Evolutionary conservation across 1,140 invertebrate genomes (phyloP).

Genomic region (Andrena cerasifolii): DNA sequence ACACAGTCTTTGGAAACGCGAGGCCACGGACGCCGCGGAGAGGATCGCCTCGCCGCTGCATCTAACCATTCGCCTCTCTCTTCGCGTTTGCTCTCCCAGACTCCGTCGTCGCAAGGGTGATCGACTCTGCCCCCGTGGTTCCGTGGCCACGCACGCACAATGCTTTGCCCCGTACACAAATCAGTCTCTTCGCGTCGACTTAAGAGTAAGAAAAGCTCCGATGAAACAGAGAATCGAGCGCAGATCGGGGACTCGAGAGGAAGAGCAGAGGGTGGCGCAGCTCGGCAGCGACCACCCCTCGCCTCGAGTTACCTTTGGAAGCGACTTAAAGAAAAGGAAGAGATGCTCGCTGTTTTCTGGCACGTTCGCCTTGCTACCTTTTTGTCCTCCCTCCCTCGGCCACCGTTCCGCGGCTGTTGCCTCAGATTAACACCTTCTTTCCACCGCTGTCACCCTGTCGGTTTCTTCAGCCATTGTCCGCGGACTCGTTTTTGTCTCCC

Average conservation of each 20-base stretch:
- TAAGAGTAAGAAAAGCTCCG: slow-evolving; percentile 52
- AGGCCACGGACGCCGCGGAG: slow-evolving; percentile 34
- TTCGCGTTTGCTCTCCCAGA: too few relatives aligned
- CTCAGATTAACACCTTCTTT: slow-evolving; percentile 35
- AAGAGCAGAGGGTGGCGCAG: slow-evolving; percentile 8
- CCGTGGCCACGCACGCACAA: slow-evolving; percentile 69
- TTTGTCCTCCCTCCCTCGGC: background rate
- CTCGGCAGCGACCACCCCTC: background rate
- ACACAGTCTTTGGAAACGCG: slow-evolving; percentile 60
- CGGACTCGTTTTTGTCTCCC: slow-evolving; percentile 15
- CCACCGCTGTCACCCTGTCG: background rate
- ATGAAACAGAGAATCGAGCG: slow-evolving; percentile 45
- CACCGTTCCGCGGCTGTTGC: slow-evolving; percentile 1
- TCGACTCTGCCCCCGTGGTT: background rate
- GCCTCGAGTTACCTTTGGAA: background rate
- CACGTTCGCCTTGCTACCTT: background rate
- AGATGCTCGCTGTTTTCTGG: slow-evolving; percentile 11
- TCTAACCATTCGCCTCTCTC: background rate
- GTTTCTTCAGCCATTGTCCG: background rate
- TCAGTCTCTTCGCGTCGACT: slow-evolving; percentile 47
- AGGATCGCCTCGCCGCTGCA: background rate
- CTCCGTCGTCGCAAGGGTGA: too few relatives aligned
- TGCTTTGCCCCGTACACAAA: slow-evolving; percentile 73
- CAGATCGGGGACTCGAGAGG: slow-evolving; percentile 37
- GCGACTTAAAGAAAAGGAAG: background rate